A percentile compares a stretch with the other conserved stretches of the same genome.
These are phyloP conservation scores for Chydorus sphaericus DNA, from an alignment of 2,888 invertebrate species.

Conservation along the genomic window DNA sequence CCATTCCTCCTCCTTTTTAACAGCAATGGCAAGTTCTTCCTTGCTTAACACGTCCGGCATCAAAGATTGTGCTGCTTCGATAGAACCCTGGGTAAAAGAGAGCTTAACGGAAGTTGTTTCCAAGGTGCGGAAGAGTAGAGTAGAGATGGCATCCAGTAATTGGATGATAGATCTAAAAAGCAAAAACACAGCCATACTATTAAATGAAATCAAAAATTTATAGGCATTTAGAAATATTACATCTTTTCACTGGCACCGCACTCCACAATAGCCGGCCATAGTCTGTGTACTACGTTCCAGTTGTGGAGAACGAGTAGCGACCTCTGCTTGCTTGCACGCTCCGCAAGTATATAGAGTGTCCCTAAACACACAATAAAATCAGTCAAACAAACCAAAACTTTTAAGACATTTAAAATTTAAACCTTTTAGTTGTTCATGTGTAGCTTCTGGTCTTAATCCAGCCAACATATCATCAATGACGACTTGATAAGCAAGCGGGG, in stretches of 20 bases:
- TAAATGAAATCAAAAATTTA: too few species aligned
- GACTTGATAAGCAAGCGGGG: conserved; percentile 1
- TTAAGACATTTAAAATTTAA: background rate
- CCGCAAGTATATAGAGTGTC: conserved; percentile 16
- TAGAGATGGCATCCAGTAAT: conserved; percentile 28
- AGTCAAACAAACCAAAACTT: background rate
- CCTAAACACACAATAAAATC: background rate
- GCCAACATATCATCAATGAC: conserved; percentile 2
- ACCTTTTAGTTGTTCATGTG: conserved; percentile 53
- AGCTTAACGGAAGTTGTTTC: conserved; percentile 21
- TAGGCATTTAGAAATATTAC: too few species aligned
- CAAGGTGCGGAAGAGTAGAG: conserved; percentile 20
- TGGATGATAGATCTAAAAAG: conserved; percentile 56
- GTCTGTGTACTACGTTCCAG: conserved; percentile 50
- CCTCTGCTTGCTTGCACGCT: conserved; percentile 20
- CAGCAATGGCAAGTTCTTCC: background rate
- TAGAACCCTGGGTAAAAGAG: background rate
- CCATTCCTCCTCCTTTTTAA: conserved; percentile 7
- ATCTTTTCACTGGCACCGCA: too few species aligned
- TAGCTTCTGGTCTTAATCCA: conserved; percentile 26
- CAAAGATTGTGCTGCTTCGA: background rate
- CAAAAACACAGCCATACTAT: too few species aligned
- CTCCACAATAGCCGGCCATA: too few species aligned
- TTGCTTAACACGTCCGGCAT: background rate
- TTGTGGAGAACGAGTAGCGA: conserved; percentile 54